phyloP scores from a whole-genome alignment of 30 jellyfish, hydroid and myxozoan genomes.

The Phacellophora camtschatica region DNA sequence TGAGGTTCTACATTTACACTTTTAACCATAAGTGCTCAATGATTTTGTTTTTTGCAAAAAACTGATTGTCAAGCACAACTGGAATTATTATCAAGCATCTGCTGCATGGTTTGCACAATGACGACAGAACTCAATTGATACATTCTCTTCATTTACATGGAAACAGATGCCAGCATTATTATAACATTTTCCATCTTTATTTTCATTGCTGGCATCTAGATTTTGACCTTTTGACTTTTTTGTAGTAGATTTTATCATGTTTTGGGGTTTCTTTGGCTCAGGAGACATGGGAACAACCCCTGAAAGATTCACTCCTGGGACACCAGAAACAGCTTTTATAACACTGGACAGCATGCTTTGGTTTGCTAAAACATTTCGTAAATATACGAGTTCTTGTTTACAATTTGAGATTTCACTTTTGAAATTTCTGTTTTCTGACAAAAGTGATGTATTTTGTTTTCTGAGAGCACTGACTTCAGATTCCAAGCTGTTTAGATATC shows the following conservation, averaged over 20 bases:
- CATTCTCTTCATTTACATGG: constrained; percentile 72
- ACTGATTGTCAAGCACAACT: too few species aligned
- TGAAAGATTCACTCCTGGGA: constrained; percentile 52
- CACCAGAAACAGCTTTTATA: constrained; percentile 63
- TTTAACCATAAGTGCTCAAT: too few species aligned
- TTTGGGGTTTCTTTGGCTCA: background rate
- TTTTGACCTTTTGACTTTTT: too few species aligned
- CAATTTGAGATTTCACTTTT: constrained; percentile 22
- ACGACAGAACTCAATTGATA: constrained; percentile 70
- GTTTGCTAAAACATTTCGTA: constrained; percentile 53
- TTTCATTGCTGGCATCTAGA: too few species aligned
- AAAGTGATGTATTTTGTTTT: constrained; percentile 35
- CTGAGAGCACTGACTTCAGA: constrained; percentile 70
- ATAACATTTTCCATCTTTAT: background rate
- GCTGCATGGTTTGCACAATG: constrained; percentile 61
- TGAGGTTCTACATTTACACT: too few species aligned
- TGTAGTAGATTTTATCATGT: too few species aligned
- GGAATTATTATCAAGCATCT: background rate
- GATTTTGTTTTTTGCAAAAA: too few species aligned
- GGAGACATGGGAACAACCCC: constrained; percentile 20
- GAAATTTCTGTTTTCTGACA: constrained; percentile 29
- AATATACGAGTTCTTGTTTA: constrained; percentile 50
- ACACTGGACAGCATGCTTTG: constrained; percentile 77
- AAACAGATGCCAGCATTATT: constrained; percentile 70
- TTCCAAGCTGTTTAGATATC: constrained; percentile 71